Evolutionary conservation across 1,140 invertebrate genomes (phyloP).

Genomic region (Carcinoscorpius rotundicauda): DNA sequence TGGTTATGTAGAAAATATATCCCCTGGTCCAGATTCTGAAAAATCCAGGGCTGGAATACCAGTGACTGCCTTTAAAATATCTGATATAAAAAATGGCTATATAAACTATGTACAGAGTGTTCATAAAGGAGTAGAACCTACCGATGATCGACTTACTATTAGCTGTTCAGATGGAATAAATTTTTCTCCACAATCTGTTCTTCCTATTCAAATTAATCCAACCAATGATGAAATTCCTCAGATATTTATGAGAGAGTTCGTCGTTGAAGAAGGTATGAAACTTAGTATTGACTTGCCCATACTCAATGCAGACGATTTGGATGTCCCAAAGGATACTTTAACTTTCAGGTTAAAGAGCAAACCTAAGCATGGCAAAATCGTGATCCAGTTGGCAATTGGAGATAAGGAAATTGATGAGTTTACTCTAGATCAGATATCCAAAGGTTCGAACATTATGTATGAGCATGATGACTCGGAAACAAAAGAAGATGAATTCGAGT

Average conservation of each 20-base stretch:
- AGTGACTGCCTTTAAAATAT: constrained; percentile 30
- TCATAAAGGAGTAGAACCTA: constrained; percentile 32
- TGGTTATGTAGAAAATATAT: constrained; percentile 36
- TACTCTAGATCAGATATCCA: constrained; percentile 30
- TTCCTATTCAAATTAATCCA: constrained; percentile 31
- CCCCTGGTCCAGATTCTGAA: constrained; percentile 31
- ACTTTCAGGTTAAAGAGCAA: constrained; percentile 29
- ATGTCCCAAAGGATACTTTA: constrained; percentile 32
- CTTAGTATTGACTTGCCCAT: constrained; percentile 34
- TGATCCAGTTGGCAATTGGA: constrained; percentile 23
- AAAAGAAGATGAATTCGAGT: constrained; percentile 30
- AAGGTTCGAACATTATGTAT: constrained; percentile 34
- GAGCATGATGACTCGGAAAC: constrained; percentile 37
- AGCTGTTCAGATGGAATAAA: constrained; percentile 35
- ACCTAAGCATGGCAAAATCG: constrained; percentile 33
- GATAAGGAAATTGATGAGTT: constrained; percentile 31
- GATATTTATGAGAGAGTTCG: constrained; percentile 32
- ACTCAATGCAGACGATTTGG: constrained; percentile 34
- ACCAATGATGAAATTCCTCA: constrained; percentile 36
- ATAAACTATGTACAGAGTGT: constrained; percentile 37
- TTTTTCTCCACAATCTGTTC: constrained; percentile 24
- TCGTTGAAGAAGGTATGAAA: constrained; percentile 34
- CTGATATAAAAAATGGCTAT: constrained; percentile 27
- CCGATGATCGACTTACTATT: constrained; percentile 30
- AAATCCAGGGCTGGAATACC: constrained; percentile 30